Base-by-base conservation (phyloP, 2,113 vertebrate genomes). In the Scomber scombrus region DNA sequence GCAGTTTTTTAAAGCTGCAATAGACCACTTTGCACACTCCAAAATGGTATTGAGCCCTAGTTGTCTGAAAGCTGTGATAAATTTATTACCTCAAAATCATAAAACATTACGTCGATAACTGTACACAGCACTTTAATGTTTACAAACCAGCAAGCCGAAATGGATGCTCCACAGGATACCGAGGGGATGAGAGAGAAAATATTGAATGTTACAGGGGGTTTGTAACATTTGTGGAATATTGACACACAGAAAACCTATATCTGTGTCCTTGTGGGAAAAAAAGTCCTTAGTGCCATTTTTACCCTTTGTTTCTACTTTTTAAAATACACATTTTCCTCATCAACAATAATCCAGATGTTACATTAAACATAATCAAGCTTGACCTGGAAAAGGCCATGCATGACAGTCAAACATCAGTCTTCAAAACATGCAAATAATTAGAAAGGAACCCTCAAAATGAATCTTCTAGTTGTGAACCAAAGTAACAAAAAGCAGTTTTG, bases 41-140 rank as follows among this genome's bases (percentile, higher is more conserved):
- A 34, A 80, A 26, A 58, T 21, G 23, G 69, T 84, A 75, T 83
- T 34, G 70, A 84, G 61, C 55, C 45, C 29, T 11, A 19, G 45
- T 47, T 29, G 71, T 56, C 56, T 70, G 45, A 80, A 11, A 82
- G 57, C 56, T 4, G 6, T 21, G 55, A 11, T 60, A 50, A 67
- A 82, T 76, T 7, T 29, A 78, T 81, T 43, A 62, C 14, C 18
- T 43, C 3, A 14, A 61, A 71, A 71, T 69, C 72, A 68, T 70
- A 65, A 82, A 82, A 56, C 18, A 18, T 54, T 21, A 34, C 5
- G 15, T 70, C 19, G 11, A 47, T 49, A 65, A 19, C 13, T 5
- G 1, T 31, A 29, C 11, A 16, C 19, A 0, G 31, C 55, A 21
- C 47, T 80, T 73, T 64, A 11, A 54, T 71, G 56, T 55, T 64